Percentiles rank a stretch among this genome's conserved stretches.
Evolutionary conservation across 1,140 invertebrate species (phyloP).

Genomic region (Araneus ventricosus): DNA sequence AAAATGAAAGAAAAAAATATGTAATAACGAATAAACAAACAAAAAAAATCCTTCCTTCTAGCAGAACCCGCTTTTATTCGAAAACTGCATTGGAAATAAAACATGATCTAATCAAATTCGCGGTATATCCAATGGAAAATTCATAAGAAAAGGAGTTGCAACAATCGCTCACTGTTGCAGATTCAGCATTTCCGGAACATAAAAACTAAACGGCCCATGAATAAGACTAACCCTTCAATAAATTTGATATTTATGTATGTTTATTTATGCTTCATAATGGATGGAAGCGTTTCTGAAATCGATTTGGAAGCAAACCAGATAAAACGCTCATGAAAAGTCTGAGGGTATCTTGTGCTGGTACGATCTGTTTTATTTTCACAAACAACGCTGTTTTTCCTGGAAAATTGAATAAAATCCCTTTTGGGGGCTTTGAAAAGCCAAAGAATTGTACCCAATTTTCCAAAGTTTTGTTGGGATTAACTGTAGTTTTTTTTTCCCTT

Average conservation of each 20-base stretch:
- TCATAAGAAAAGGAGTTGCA: neutral
- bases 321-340: conserved; percentile 2
- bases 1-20: no score
- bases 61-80: neutral
- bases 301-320: conserved; percentile 18
- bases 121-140: neutral
- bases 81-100: neutral
- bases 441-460: conserved; percentile 7
- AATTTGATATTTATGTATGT: conserved; percentile 31
- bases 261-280: conserved; percentile 25
- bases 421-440: neutral
- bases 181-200: neutral
- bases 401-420: conserved; percentile 23
- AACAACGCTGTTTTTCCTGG: neutral
- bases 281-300: neutral
- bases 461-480: neutral
- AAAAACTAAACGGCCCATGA: conserved; percentile 6
- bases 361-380: neutral
- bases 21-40: neutral
- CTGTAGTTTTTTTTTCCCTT: neutral
- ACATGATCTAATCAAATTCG: conserved; percentile 15
- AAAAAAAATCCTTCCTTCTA: neutral
- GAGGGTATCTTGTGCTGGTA: neutral
- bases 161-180: neutral
- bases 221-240: neutral